Base-by-base conservation (phyloP, 1,140 invertebrate species). In the Drosophila triauraria region DNA sequence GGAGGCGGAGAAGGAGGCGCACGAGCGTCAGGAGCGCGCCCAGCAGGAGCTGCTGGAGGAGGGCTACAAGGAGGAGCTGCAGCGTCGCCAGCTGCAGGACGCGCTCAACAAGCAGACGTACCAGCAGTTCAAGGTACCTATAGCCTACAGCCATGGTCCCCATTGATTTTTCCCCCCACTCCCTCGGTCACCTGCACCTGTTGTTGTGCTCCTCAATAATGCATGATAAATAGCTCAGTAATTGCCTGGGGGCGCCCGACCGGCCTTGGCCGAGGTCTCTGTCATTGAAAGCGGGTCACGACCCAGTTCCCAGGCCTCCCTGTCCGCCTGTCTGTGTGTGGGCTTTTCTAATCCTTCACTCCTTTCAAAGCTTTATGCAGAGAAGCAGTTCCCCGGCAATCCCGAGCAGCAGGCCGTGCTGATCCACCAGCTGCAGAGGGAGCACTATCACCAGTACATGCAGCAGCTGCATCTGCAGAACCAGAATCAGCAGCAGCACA, bases 371-470 rank as follows among this genome's bases (percentile, higher is more conserved):
- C 84, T 95, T 51, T 99, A 99, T 93, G 98, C 98, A 1, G 97
- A 99, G 79, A 98, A 99, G 91, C 99, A 99, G 91, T 99, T 96
- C 93, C 98, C 99, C 10, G 97, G 97, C 13, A 95, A 95, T 93
- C 96, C 96, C 9, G 97, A 99, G 81, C 97, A 99, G 94, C 99
- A 99, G 95, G 97, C 96, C 2, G 95, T 98, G 54, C 93, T 99
- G 17, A 98, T 99, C 56, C 94, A 96, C 50, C 98, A 99, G 90
- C 93, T 99, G 43, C 98, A 99, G 94, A 98, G 99, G 80, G 98
- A 99, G 84, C 98, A 99, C 93, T 99, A 99, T 92, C 97, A 99
- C 91, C 98, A 99, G 91, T 99, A 99, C 91, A 98, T 99, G 96
- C 97, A 99, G 88, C 98, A 97, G 90, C 82, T 96, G 38, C 94